Percentiles rank a stretch among this genome's conserved stretches.
These are phyloP conservation scores for Ditula angustiorana DNA, from an alignment of 2,888 invertebrate genomes.

Conservation along the genomic window DNA sequence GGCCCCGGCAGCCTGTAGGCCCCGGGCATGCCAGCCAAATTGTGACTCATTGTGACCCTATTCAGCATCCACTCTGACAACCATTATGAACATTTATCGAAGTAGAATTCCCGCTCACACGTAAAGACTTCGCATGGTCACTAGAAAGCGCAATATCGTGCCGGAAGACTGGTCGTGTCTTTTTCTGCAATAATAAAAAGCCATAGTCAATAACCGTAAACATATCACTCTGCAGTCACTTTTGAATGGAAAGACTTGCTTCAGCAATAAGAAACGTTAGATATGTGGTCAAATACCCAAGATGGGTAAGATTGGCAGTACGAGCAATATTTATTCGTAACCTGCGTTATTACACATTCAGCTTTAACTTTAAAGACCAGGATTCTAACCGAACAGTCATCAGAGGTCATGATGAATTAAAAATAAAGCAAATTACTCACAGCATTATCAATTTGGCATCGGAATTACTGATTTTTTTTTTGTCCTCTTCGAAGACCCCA, in stretches of 20 bases:
- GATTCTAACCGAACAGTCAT: slow-evolving; percentile 14
- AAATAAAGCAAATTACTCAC: slow-evolving; percentile 71
- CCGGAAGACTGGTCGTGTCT: slow-evolving; percentile 76
- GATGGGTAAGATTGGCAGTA: slow-evolving; percentile 27
- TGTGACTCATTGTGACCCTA: slow-evolving; percentile 89
- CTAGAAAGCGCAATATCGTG: slow-evolving; percentile 72
- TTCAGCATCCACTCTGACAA: slow-evolving; percentile 69
- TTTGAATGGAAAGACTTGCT: slow-evolving; percentile 28
- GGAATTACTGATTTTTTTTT: slow-evolving; percentile 80
- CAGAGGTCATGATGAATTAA: slow-evolving; percentile 35
- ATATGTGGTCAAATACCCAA: slow-evolving; percentile 12
- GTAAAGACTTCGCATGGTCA: slow-evolving; percentile 75
- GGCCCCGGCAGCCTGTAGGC: slow-evolving; percentile 91
- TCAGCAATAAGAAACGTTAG: background rate
- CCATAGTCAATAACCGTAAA: slow-evolving; percentile 39
- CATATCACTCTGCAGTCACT: slow-evolving; percentile 15
- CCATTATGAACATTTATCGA: slow-evolving; percentile 64
- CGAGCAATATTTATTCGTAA: slow-evolving; percentile 31
- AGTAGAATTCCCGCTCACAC: slow-evolving; percentile 62
- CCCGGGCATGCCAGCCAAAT: slow-evolving; percentile 91
- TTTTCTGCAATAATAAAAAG: slow-evolving; percentile 79
- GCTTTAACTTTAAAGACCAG: slow-evolving; percentile 16
- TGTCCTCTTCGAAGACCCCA: slow-evolving; percentile 79
- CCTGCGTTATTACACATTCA: slow-evolving; percentile 25
- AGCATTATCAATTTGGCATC: slow-evolving; percentile 81